A percentile compares a stretch with the other conserved stretches of the same genome.
These are phyloP conservation scores for Ladona fulva DNA, from an alignment of 1,140 invertebrate species.

Conservation along the genomic window DNA sequence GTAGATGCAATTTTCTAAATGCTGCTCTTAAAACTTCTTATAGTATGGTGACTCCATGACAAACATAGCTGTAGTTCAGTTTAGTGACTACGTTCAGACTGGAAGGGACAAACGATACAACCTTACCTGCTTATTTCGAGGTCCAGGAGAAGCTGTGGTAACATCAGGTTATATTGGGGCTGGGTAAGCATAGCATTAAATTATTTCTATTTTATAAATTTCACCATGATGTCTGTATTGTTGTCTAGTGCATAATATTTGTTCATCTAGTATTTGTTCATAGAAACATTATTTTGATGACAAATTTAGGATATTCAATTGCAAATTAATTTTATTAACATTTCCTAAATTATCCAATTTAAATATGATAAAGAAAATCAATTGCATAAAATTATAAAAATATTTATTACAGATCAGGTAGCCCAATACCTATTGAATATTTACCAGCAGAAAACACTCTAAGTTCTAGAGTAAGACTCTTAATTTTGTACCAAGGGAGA, in stretches of 20 bases:
- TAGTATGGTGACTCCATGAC: constrained; percentile 87
- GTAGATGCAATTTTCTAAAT: not conserved
- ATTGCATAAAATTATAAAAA: not conserved
- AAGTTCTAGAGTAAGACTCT: constrained; percentile 73
- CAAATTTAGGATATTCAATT: too few species aligned
- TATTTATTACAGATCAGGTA: constrained; percentile 54
- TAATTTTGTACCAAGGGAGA: constrained; percentile 79
- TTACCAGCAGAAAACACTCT: constrained; percentile 81
- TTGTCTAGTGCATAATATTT: too few species aligned
- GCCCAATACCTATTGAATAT: constrained; percentile 84
- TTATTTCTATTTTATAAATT: too few species aligned
- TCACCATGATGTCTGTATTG: too few species aligned
- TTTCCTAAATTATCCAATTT: too few species aligned
- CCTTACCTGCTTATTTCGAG: constrained; percentile 79
- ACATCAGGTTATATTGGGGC: constrained; percentile 89
- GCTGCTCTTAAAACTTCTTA: constrained; percentile 24
- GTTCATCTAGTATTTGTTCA: too few species aligned
- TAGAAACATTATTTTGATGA: too few species aligned
- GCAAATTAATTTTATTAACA: too few species aligned
- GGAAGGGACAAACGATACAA: constrained; percentile 85
- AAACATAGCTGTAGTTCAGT: constrained; percentile 89
- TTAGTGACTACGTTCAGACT: constrained; percentile 86
- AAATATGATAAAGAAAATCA: too few species aligned
- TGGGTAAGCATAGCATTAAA: constrained; percentile 49
- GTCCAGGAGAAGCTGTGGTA: constrained; percentile 84